Evolutionary conservation across 1,140 invertebrate genomes (phyloP).

Genomic region (Procambarus virginalis): DNA sequence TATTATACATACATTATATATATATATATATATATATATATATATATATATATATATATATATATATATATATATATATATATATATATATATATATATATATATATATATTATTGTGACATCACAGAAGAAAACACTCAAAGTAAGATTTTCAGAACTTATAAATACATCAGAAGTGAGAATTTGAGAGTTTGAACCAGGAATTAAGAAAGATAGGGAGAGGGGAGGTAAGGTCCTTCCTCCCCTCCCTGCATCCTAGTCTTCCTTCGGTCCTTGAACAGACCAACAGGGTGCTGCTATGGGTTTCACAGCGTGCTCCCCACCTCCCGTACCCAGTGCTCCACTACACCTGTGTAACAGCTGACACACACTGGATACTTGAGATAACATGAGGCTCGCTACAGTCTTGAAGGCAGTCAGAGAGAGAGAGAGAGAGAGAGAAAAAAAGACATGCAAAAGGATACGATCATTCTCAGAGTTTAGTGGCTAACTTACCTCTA

Average conservation of each 20-base stretch:
- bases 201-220: not conserved
- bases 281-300: not conserved
- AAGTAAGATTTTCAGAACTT: too few relatives aligned
- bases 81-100: conserved; percentile 39
- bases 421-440: not conserved
- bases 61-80: conserved; percentile 28
- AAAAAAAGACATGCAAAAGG: not conserved
- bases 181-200: not conserved
- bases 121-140: not conserved
- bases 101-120: conserved; percentile 1
- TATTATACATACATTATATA: too few relatives aligned
- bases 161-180: too few relatives aligned
- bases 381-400: not conserved
- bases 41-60: conserved; percentile 24
- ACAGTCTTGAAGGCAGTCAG: not conserved
- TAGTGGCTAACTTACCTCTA: conserved; percentile 30
- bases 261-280: not conserved
- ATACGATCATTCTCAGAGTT: not conserved
- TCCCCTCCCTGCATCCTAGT: too few relatives aligned
- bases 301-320: not conserved
- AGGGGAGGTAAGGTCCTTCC: not conserved
- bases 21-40: conserved; percentile 27
- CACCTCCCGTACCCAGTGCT: too few relatives aligned
- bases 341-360: too few relatives aligned
- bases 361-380: not conserved